Evolutionary conservation across 1,140 invertebrate genomes (phyloP).

Genomic region (Ephestia elutella): DNA sequence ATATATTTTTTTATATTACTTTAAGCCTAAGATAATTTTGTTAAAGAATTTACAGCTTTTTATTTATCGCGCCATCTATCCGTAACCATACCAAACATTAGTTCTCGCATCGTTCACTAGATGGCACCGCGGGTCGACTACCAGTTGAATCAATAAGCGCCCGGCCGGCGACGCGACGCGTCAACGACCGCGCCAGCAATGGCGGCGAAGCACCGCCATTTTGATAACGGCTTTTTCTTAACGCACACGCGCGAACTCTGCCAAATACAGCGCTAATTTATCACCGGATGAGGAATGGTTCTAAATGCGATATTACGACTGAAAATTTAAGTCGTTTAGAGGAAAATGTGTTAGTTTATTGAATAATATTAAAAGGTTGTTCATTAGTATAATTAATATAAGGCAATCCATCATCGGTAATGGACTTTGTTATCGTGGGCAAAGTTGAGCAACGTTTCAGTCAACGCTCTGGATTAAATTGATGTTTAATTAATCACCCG

Average conservation of each 20-base stretch:
- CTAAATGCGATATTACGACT: neutral
- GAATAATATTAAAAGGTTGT: too few relatives aligned
- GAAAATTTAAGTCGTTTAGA: neutral
- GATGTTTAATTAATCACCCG: too few relatives aligned
- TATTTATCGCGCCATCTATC: slow-evolving; percentile 38
- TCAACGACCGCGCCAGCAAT: slow-evolving; percentile 39
- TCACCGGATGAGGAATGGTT: neutral
- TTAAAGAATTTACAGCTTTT: neutral
- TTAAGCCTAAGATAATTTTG: too few relatives aligned
- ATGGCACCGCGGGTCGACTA: slow-evolving; percentile 36
- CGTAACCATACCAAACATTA: neutral
- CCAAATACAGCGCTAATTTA: neutral
- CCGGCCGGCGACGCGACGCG: slow-evolving; percentile 33
- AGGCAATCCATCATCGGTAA: too few relatives aligned
- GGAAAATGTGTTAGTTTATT: neutral
- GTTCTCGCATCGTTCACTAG: slow-evolving; percentile 23
- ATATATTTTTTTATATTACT: too few relatives aligned
- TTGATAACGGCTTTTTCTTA: slow-evolving; percentile 62
- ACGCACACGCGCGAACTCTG: slow-evolving; percentile 14
- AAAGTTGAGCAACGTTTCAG: too few relatives aligned
- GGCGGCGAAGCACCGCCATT: slow-evolving; percentile 27
- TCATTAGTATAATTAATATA: too few relatives aligned
- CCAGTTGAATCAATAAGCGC: slow-evolving; percentile 34
- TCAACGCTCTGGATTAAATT: too few relatives aligned
- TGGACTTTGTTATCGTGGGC: too few relatives aligned